Conservation (phyloP, 2,797 vertebrate species). For the Trematomus bernacchii region DNA sequence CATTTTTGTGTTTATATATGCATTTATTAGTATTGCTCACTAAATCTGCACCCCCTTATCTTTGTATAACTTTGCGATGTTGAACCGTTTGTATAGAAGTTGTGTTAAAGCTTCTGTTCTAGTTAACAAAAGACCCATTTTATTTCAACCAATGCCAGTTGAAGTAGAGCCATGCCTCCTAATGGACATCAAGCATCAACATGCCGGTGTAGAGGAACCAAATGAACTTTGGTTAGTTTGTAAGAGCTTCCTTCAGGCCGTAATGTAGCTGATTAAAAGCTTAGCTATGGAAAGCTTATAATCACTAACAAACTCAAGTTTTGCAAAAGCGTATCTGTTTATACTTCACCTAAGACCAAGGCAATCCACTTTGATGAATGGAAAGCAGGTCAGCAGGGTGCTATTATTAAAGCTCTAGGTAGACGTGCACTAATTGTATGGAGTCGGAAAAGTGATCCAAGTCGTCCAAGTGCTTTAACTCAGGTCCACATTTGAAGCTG, state of each 20-base stretch:
- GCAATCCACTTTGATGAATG: slow-evolving; percentile 5
- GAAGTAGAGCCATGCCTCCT: neutral
- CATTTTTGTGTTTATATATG: neutral
- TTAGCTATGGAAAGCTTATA: slow-evolving; percentile 45
- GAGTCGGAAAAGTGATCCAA: slow-evolving; percentile 6
- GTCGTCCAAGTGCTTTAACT: slow-evolving; percentile 11
- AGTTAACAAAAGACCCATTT: neutral
- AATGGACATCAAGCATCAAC: slow-evolving; percentile 3
- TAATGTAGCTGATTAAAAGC: slow-evolving; percentile 51
- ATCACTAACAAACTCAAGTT: slow-evolving; percentile 43
- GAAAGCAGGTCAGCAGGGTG: slow-evolving; percentile 33
- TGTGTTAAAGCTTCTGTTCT: neutral
- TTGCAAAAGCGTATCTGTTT: neutral
- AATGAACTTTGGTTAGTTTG: slow-evolving; percentile 31
- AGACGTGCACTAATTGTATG: slow-evolving; percentile 6
- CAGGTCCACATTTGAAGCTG: slow-evolving; percentile 15
- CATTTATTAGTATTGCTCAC: neutral
- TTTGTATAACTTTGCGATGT: too few relatives aligned
- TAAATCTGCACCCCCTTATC: neutral
- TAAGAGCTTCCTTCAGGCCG: slow-evolving; percentile 34
- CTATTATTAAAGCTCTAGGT: slow-evolving; percentile 40
- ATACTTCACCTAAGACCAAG: slow-evolving; percentile 6
- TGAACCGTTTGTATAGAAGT: too few relatives aligned
- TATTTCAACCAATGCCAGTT: neutral
- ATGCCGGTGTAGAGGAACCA: slow-evolving; percentile 15